These are phyloP conservation scores for Enteromius argenteus DNA, from an alignment of 2,797 vertebrate genomes.

Conservation along the genomic window DNA sequence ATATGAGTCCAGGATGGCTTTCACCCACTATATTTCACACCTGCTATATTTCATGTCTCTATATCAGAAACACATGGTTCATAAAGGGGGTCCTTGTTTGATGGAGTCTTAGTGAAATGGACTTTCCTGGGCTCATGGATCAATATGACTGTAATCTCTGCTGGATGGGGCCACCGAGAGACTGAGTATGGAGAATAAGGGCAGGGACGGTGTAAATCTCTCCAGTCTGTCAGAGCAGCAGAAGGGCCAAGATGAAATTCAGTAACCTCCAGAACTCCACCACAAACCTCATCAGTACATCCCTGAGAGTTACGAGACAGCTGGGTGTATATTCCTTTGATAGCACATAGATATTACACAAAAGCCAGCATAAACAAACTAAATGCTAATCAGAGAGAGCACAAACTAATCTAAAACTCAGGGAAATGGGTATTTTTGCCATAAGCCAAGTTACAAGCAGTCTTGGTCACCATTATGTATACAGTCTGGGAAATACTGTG, in stretches of 20 bases:
- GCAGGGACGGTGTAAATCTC: constrained; percentile 69
- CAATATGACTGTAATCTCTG: constrained; percentile 79
- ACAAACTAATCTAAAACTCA: constrained; percentile 51
- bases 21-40: constrained; percentile 39
- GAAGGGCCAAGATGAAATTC: constrained; percentile 25
- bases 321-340: background rate
- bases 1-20: constrained; percentile 25
- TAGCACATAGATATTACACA: background rate
- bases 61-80: constrained; percentile 67
- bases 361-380: constrained; percentile 21
- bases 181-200: constrained; percentile 60
- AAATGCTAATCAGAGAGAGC: constrained; percentile 27
- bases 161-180: constrained; percentile 67
- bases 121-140: constrained; percentile 74
- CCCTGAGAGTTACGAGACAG: constrained; percentile 21
- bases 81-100: constrained; percentile 70
- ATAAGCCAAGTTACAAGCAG: constrained; percentile 55
- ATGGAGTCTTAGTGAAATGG: constrained; percentile 80
- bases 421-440: constrained; percentile 36
- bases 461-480: constrained; percentile 27
- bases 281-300: constrained; percentile 35
- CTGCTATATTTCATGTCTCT: constrained; percentile 60
- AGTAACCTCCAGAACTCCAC: constrained; percentile 51
- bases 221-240: constrained; percentile 47
- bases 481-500: background rate